Base-by-base conservation (phyloP, 2,113 vertebrate genomes). In the Gambusia holbrooki region DNA sequence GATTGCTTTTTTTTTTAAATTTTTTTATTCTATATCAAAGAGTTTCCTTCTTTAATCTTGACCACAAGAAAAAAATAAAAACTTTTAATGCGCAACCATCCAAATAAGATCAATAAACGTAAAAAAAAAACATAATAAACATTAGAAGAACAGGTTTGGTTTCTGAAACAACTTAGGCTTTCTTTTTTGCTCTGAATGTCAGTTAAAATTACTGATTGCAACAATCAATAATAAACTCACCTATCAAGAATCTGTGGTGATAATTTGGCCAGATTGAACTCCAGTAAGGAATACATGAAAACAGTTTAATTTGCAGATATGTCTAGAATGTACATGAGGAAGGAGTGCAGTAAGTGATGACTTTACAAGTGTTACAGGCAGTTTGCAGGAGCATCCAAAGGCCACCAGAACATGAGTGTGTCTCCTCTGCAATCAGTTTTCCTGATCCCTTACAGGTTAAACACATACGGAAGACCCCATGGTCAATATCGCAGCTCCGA, bases 401-500 rank as follows among this genome's bases (percentile, higher is more conserved):
- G 22, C 7, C 77, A 58, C 15, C 6, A 4, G n/a, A 37, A 70
- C 8, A 54, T 79, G 40, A 70, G 62, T 30, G 66, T 27, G 28
- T 2, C 1, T 19, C 22, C 11, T 12, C 19, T 5, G 61, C 30
- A 65, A 17, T 62, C 30, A 17, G 14, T 69, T 63, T 66, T 58
- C 30, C n/a, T 14, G 30, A 77, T 33, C 73, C 69, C 73, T 22
- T 45, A n/a, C 35, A 76, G 73, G 62, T 77, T 84, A 82, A 84
- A 75, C 64, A 81, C 67, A 80, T 17, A 81, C 72, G 35, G 13
- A 73, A 58, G 33, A 48, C 64, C 14, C 13, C 37, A 58, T 5
- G 54, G 68, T 84, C 82, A 69, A 75, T 84, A 82, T 73, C 70
- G 32, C 60, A 80, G 51, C 40, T 69, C 15, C 76, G 85, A 69